Evolutionary conservation across 2,113 vertebrate species (phyloP).

Genomic region (Corvus hawaiiensis): DNA sequence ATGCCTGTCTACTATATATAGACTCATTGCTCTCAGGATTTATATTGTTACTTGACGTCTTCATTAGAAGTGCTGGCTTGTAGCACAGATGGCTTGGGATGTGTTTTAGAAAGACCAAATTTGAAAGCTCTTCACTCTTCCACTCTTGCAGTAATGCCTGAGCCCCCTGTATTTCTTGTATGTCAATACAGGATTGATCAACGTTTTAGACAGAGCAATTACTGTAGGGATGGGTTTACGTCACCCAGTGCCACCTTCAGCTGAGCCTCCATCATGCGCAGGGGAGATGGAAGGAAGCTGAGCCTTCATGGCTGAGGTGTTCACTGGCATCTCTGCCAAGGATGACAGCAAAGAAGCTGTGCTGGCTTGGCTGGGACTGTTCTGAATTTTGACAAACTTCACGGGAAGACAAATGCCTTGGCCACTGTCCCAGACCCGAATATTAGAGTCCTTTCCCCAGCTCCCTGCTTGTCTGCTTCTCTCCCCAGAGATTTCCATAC

Average conservation of each 20-base stretch:
- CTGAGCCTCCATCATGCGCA: not conserved
- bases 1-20: constrained; percentile 20
- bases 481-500: not conserved
- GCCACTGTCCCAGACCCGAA: not conserved
- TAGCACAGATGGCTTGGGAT: not conserved
- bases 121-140: not conserved
- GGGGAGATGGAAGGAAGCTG: not conserved
- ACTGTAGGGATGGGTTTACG: not conserved
- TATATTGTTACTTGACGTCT: constrained; percentile 20
- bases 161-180: not conserved
- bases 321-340: not conserved
- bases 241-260: not conserved
- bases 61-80: not conserved
- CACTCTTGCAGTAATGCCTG: not conserved
- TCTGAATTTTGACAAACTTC: not conserved
- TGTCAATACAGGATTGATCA: not conserved
- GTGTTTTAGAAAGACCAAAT: not conserved
- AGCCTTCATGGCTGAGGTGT: not conserved
- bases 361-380: not conserved
- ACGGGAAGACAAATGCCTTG: not conserved
- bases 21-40: not conserved
- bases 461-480: not conserved
- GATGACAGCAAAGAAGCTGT: not conserved
- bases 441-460: not conserved
- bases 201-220: not conserved